Base-by-base conservation (phyloP, 30 jellyfish, hydroid and myxozoan species). In the Catostylus mosaicus region DNA sequence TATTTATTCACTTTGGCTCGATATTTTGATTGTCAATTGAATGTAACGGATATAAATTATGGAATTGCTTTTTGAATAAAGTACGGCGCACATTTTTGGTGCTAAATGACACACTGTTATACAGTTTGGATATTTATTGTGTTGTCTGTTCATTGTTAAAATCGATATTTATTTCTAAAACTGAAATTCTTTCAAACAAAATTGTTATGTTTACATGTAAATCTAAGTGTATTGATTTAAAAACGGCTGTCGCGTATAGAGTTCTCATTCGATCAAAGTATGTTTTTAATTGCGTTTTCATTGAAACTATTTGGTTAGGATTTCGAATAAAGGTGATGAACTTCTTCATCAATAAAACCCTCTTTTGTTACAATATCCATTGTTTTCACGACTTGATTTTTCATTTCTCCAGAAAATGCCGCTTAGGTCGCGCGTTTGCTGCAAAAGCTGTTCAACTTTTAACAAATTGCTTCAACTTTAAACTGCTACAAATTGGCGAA, bases 191-290 rank as follows among this genome's bases (percentile, higher is more conserved):
- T 22, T 59, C 40, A 59, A 59, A 23, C 40, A 59, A 1, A 16
- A 43, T n/a, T 20, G 74, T 68, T n/a, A 18, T 68, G 64, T 68
- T 68, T 68, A 68, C 80, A 33, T 68, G 80, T 46, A 32, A 68
- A 68, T 43, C 80, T 46, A 26, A 12, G 12, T 19, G 26, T 43
- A n/a, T 22, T 68, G 24, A 33, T 34, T 18, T 27, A 74, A 74
- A n/a, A 74, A 50, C 85, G 65, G 40, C 85, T 74, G 85, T 74
- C 73, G 65, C 75, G 23, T 62, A 24, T 74, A 35, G 85, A 74
- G 85, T 38, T 74, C 51, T 52, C 24, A 26, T 59, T 18, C 11
- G n/a, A 5, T 27, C 38, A 27, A 27, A 23, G 20, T 59, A 5
- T 23, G n/a, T 59, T 12, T 59, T 59, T 59, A 26, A 59, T 59